Base-by-base conservation (phyloP, 2,797 vertebrate species). In the Pantherophis vulpinus region DNA sequence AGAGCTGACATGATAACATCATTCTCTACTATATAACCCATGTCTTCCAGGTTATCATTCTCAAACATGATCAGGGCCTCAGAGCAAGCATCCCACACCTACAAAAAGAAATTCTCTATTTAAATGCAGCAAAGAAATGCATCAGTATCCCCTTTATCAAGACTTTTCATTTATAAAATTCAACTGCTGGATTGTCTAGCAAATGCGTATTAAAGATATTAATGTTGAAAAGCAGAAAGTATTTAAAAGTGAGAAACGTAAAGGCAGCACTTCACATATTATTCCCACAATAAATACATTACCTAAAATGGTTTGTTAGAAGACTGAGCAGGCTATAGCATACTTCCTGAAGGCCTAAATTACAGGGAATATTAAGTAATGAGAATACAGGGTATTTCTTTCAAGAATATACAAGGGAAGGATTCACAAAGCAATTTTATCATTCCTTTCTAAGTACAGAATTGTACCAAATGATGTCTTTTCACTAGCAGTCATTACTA, bases 31-130 rank as follows among this genome's bases (percentile, higher is more conserved):
- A 99, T 98, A 96, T 99, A 99, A 13, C 99, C 99, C 98, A 99
- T 99, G 97, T 99, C 99, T 18, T 98, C 98, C 95, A 99, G 97
- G 96, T 99, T 98, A 95, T 99, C 98, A 97, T 99, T 99, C 98
- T 99, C 99, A 94, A 99, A 99, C 87, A 98, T 98, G 96, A 99
- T 99, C 97, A 99, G 98, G 95, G 99, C 99, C 97, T 99, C 99
- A 51, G 99, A 99, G 97, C 99, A 99, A 97, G 99, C 99, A 93
- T 99, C 99, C 99, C 99, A 99, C 95, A 99, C 99, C 99, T 99
- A 98, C 96, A 95, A 79, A 91, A 86, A 90, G 86, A 94, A 93
- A 94, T 96, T 37, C 93, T 1, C 86, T 93, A 87, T 94, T 11
- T 93, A 37, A 89, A 27, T 5, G 54, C 25, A 74, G n/a, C 13